These are phyloP conservation scores for Ceuthmochares aereus DNA, from an alignment of 2,113 vertebrate genomes.

Conservation along the genomic window DNA sequence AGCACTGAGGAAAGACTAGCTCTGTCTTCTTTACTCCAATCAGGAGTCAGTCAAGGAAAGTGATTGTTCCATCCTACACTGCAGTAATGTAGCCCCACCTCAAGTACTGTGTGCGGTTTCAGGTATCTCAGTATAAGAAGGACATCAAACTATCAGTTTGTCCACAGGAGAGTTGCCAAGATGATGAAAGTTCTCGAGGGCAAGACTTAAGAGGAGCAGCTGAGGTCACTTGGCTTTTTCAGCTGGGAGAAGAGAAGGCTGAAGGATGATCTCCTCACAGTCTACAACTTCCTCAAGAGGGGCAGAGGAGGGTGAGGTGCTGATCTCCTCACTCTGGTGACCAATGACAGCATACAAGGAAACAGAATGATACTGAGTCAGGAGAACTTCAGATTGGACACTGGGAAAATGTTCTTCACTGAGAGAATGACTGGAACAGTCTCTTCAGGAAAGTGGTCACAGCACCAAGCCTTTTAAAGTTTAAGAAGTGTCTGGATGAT, in stretches of 20 bases:
- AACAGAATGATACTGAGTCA: not conserved
- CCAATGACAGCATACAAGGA: not conserved
- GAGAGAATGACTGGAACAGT: not conserved
- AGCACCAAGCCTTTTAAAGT: not conserved
- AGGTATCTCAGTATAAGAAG: not conserved
- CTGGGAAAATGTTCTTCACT: not conserved
- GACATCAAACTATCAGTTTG: not conserved
- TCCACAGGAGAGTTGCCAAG: not conserved
- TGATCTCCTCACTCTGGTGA: not conserved
- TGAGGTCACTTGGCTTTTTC: not conserved
- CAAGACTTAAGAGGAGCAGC: not conserved
- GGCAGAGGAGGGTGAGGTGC: not conserved
- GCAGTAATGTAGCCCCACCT: accelerated
- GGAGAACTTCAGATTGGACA: not conserved
- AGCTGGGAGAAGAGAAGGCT: not conserved
- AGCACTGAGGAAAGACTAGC: not conserved
- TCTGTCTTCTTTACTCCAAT: not conserved
- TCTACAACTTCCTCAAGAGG: not conserved
- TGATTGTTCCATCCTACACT: not conserved
- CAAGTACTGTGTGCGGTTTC: not conserved
- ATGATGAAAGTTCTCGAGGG: not conserved
- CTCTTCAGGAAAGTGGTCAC: not conserved
- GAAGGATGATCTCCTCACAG: not conserved
- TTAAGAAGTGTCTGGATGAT: not conserved
- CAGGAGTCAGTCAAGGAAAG: not conserved